phyloP scores from a whole-genome alignment of 2,888 invertebrate genomes.

The Rhingia campestris region DNA sequence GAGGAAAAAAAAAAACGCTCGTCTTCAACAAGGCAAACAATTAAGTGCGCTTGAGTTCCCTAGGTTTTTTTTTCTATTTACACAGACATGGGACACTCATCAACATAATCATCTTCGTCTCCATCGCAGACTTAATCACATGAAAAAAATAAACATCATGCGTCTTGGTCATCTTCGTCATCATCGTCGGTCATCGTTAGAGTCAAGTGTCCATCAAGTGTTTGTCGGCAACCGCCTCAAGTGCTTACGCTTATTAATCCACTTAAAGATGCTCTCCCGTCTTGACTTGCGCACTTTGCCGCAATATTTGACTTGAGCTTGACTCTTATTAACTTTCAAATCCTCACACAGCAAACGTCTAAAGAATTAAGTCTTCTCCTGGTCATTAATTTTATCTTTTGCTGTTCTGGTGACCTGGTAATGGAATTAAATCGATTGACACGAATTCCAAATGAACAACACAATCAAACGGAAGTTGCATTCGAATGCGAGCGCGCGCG shows the following conservation, averaged over 20 bases:
- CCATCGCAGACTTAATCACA: background rate
- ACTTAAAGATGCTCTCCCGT: background rate
- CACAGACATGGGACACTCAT: background rate
- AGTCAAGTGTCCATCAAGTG: conserved; percentile 1
- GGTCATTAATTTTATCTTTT: background rate
- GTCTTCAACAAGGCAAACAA: background rate
- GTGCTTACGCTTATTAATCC: background rate
- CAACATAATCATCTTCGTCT: background rate
- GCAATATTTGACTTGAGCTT: background rate
- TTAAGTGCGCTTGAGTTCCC: background rate
- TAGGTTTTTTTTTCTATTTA: background rate
- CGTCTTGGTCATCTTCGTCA: background rate
- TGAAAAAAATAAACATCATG: background rate
- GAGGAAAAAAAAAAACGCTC: background rate
- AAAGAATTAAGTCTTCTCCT: background rate
- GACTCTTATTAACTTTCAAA: background rate
- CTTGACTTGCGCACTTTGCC: background rate
- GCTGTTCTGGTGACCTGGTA: conserved; percentile 50
- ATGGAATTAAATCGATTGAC: conserved; percentile 40
- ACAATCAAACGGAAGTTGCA: conserved; percentile 51
- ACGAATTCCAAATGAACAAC: conserved; percentile 30
- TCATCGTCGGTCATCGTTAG: background rate
- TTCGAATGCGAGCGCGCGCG: conserved; percentile 11
- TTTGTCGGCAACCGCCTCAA: background rate
- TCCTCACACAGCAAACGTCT: too few species aligned